Conservation (phyloP, 2,888 invertebrate genomes). For the Eumacrocentrus americanus region DNA sequence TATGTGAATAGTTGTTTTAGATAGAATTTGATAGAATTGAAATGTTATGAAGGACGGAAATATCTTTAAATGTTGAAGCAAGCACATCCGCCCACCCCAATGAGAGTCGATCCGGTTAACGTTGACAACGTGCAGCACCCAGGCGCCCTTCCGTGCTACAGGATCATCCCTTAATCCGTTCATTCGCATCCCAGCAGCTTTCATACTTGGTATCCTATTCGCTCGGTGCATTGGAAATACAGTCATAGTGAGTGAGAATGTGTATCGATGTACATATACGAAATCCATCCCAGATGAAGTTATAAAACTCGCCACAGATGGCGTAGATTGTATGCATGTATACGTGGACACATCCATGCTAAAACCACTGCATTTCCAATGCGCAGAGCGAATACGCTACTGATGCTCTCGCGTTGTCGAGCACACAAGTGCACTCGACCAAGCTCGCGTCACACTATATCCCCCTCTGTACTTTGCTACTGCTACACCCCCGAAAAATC, state of each 20-base stretch:
- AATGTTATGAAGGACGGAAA: too few relatives aligned
- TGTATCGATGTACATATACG: too few relatives aligned
- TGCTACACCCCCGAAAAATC: constrained; percentile 4
- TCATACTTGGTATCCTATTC: constrained; percentile 30
- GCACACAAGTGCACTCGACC: constrained; percentile 23
- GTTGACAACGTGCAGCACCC: constrained; percentile 49
- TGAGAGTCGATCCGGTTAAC: constrained; percentile 51
- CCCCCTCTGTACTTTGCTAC: constrained; percentile 13
- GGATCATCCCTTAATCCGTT: constrained; percentile 61
- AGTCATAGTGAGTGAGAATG: too few relatives aligned
- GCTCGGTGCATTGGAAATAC: too few relatives aligned
- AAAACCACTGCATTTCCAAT: too few relatives aligned
- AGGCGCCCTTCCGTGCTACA: constrained; percentile 48
- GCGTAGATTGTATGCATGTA: too few relatives aligned
- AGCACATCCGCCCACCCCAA: constrained; percentile 1
- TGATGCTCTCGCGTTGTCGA: constrained; percentile 20
- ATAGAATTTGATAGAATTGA: too few relatives aligned
- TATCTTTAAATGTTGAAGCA: background rate
- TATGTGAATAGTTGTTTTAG: too few relatives aligned
- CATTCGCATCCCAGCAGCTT: constrained; percentile 58
- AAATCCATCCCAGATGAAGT: too few relatives aligned
- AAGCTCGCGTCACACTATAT: constrained; percentile 10
- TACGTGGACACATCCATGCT: too few relatives aligned
- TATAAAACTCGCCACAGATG: too few relatives aligned
- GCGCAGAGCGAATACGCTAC: too few relatives aligned